Percentiles rank a stretch among this genome's conserved stretches.
Conservation (phyloP, 2,797 vertebrate genomes). For the Cynopterus sphinx region DNA sequence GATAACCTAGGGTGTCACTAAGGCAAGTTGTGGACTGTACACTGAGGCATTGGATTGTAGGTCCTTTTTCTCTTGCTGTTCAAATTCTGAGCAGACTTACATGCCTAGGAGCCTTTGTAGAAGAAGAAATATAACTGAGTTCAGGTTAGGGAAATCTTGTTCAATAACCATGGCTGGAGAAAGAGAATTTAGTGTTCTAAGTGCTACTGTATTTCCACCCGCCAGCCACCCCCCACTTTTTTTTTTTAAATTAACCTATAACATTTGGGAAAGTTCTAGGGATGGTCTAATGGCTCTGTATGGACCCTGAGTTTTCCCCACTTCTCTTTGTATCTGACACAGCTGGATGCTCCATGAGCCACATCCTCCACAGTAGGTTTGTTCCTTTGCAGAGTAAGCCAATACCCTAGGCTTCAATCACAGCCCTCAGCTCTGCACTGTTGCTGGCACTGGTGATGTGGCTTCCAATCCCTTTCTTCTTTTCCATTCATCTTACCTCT, state of each 20-base stretch:
- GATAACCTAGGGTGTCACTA: not conserved
- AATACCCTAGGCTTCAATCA: not conserved
- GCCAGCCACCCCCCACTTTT: too few relatives aligned
- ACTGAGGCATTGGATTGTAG: not conserved
- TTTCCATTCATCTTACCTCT: not conserved
- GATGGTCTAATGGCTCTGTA: not conserved
- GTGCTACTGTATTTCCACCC: not conserved
- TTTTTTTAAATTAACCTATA: not conserved
- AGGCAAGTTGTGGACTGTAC: not conserved
- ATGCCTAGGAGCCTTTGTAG: not conserved
- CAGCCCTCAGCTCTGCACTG: not conserved
- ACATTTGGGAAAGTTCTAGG: not conserved
- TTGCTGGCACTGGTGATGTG: not conserved
- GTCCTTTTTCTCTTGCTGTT: slow-evolving; percentile 34
- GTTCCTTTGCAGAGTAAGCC: not conserved
- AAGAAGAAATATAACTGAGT: slow-evolving; percentile 4
- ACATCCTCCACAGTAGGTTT: not conserved
- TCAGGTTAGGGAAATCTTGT: slow-evolving; percentile 28
- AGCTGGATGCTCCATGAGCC: not conserved
- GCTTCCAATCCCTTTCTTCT: not conserved
- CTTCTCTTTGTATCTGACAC: not conserved
- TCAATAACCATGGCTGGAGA: not conserved
- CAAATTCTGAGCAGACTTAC: slow-evolving; percentile 11
- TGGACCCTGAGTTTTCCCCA: not conserved
- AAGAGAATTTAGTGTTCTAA: slow-evolving; percentile 32